Conservation (phyloP, 2,888 invertebrate genomes). For the Chloroclysta siterata region DNA sequence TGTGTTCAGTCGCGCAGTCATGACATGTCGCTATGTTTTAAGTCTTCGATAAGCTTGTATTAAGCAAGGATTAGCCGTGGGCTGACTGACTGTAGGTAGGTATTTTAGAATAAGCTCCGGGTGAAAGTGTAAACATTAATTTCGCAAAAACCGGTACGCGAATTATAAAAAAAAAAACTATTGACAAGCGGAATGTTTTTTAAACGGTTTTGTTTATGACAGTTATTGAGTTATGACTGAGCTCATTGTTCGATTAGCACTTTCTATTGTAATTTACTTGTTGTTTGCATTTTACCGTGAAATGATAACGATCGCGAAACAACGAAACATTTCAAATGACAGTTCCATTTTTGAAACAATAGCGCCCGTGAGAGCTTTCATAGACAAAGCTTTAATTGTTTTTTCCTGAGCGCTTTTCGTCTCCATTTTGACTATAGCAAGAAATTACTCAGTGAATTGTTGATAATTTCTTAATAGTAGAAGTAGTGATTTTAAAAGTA, state of each 20-base stretch:
- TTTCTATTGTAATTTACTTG: conserved; percentile 37
- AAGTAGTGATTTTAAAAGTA: background rate
- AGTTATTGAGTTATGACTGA: conserved; percentile 37
- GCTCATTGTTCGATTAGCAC: conserved; percentile 41
- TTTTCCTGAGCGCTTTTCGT: conserved; percentile 29
- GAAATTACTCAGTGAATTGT: conserved; percentile 20
- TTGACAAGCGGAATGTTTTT: conserved; percentile 24
- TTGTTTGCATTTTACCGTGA: conserved; percentile 15
- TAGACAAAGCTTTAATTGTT: conserved; percentile 38
- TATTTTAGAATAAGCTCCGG: conserved; percentile 20
- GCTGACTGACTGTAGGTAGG: conserved; percentile 1
- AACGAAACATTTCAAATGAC: conserved; percentile 31
- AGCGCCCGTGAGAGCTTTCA: conserved; percentile 32
- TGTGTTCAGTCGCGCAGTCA: conserved; percentile 23
- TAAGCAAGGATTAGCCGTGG: conserved; percentile 11
- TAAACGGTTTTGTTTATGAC: conserved; percentile 32
- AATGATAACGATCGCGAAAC: conserved; percentile 27
- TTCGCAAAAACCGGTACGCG: conserved; percentile 29
- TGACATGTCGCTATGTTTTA: conserved; percentile 17
- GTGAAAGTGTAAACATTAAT: conserved; percentile 38
- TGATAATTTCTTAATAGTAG: background rate
- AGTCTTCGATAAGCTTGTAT: conserved; percentile 9
- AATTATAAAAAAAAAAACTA: conserved; percentile 18
- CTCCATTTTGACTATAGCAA: conserved; percentile 22
- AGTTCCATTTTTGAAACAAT: conserved; percentile 38